These are phyloP conservation scores for Notodonta dromedarius DNA, from an alignment of 2,888 invertebrate genomes.

Conservation along the genomic window DNA sequence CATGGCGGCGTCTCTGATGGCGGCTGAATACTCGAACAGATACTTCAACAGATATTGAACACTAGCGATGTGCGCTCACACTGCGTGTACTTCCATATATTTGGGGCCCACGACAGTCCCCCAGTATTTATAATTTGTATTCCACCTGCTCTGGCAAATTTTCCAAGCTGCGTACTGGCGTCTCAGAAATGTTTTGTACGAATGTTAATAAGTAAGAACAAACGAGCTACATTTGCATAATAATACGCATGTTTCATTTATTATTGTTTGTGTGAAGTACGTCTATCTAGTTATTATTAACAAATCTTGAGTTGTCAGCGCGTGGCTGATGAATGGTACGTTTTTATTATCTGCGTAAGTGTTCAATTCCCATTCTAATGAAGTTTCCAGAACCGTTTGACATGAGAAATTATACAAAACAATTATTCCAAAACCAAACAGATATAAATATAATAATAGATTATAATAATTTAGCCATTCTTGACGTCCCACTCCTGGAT, in stretches of 20 bases:
- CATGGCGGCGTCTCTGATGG: conserved; percentile 9
- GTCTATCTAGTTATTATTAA: conserved; percentile 8
- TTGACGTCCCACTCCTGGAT: no score
- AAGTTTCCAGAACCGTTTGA: background rate
- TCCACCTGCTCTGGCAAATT: conserved; percentile 50
- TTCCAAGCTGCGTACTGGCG: conserved; percentile 35
- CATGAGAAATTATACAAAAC: background rate
- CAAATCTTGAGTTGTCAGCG: background rate
- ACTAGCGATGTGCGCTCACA: conserved; percentile 33
- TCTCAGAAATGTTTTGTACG: conserved; percentile 46
- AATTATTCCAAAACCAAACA: background rate
- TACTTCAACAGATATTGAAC: conserved; percentile 15
- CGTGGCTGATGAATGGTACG: background rate
- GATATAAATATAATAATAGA: no score
- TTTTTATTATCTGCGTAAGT: background rate
- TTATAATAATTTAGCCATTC: no score
- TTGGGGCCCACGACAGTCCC: conserved; percentile 30
- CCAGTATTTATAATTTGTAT: conserved; percentile 59
- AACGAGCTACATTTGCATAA: conserved; percentile 46
- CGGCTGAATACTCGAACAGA: background rate
- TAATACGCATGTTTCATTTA: conserved; percentile 30
- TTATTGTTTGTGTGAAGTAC: conserved; percentile 19
- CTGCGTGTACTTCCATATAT: conserved; percentile 22
- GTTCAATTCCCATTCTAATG: background rate
- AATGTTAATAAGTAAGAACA: conserved; percentile 51